A percentile compares a stretch with the other conserved stretches of the same genome.
Evolutionary conservation across 2,797 vertebrate genomes (phyloP).

Genomic region (Setipinna tenuifilis): DNA sequence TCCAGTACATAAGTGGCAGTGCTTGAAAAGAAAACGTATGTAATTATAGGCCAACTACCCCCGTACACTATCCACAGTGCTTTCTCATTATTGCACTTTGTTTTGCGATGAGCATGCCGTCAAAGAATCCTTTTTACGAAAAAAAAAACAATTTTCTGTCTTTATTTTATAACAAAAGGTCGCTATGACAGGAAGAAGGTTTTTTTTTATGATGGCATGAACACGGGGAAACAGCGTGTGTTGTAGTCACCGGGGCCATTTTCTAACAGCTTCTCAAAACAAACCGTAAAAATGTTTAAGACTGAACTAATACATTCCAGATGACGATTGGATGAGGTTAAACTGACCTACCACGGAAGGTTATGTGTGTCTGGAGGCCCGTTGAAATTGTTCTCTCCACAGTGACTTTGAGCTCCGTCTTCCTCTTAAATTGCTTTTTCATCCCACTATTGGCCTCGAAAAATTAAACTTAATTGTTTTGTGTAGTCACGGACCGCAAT

Average conservation of each 20-base stretch:
- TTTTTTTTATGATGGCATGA: background rate
- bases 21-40: background rate
- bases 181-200: background rate
- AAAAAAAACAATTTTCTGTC: background rate
- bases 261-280: background rate
- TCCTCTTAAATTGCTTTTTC: too few species aligned
- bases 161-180: background rate
- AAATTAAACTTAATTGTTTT: background rate
- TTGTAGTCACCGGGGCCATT: background rate
- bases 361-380: background rate
- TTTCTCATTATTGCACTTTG: conserved; percentile 42
- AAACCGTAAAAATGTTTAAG: background rate
- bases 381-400: background rate
- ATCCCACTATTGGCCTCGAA: too few species aligned
- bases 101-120: conserved; percentile 25
- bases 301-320: background rate
- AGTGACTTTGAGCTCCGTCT: too few species aligned
- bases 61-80: conserved; percentile 4
- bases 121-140: conserved; percentile 5
- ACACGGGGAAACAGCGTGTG: background rate
- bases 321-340: background rate
- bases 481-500: too few species aligned
- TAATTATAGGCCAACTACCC: conserved; percentile 26
- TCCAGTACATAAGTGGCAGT: background rate
- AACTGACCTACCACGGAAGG: background rate